These are phyloP conservation scores for Thera britannica DNA, from an alignment of 2,888 invertebrate species.

Conservation along the genomic window DNA sequence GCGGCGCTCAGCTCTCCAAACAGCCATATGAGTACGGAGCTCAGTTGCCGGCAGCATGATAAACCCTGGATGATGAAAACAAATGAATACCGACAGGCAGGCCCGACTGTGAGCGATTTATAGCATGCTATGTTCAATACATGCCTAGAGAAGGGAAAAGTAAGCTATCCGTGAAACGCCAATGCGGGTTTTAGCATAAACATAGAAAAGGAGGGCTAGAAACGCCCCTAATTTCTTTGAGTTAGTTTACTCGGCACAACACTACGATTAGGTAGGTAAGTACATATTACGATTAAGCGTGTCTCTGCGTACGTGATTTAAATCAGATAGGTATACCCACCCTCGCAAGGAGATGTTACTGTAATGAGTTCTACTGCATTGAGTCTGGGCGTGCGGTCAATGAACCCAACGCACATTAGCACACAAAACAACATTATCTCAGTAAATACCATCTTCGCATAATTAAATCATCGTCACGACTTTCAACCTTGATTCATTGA, in stretches of 20 bases:
- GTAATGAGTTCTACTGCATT: not conserved
- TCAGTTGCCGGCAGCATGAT: slow-evolving; percentile 86
- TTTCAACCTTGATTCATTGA: slow-evolving; percentile 14
- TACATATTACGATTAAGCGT: not conserved
- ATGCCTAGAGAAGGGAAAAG: not conserved
- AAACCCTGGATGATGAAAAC: slow-evolving; percentile 67
- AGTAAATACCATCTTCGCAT: slow-evolving; percentile 14
- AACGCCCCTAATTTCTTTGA: not conserved
- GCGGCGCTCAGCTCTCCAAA: slow-evolving; percentile 73
- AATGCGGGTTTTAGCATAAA: not conserved
- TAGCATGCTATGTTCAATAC: not conserved
- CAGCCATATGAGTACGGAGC: slow-evolving; percentile 85
- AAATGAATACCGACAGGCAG: not conserved
- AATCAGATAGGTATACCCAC: slow-evolving; percentile 15
- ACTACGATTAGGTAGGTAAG: not conserved
- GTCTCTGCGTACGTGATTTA: slow-evolving; percentile 20
- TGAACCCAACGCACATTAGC: slow-evolving; percentile 23
- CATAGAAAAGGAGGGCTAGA: not conserved
- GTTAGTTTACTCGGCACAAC: not conserved
- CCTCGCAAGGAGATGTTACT: slow-evolving; percentile 7
- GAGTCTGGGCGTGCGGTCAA: slow-evolving; percentile 20
- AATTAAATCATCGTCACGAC: slow-evolving; percentile 2
- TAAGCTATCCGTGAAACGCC: not conserved
- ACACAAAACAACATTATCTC: slow-evolving; percentile 25
- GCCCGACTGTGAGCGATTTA: slow-evolving; percentile 4